Evolutionary conservation across 2,888 invertebrate genomes (phyloP).

Genomic region (Hyppa rectilinea): DNA sequence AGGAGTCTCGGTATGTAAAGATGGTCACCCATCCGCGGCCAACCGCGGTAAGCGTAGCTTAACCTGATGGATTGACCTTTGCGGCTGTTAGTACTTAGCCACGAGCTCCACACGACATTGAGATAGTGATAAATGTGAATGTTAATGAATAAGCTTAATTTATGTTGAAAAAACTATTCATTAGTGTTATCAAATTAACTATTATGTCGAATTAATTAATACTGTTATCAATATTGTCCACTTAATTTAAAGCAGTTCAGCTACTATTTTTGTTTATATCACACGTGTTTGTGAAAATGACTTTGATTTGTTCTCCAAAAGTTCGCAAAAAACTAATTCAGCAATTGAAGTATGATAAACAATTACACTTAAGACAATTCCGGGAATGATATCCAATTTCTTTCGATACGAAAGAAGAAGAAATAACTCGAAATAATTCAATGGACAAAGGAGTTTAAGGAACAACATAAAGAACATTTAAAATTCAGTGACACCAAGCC

Average conservation of each 20-base stretch:
- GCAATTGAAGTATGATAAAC: background rate
- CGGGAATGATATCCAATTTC: background rate
- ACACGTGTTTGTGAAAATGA: slow-evolving; percentile 10
- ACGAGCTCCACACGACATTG: too few relatives aligned
- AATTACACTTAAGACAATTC: too few relatives aligned
- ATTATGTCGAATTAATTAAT: slow-evolving; percentile 33
- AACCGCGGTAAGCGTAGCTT: too few relatives aligned
- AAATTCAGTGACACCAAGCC: background rate
- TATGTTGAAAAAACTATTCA: slow-evolving; percentile 16
- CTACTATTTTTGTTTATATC: background rate
- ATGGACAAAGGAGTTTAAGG: background rate
- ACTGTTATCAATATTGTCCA: slow-evolving; percentile 17
- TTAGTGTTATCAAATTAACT: slow-evolving; percentile 56
- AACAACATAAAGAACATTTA: background rate
- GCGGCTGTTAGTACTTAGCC: too few relatives aligned
- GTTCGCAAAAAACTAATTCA: background rate
- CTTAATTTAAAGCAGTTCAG: slow-evolving; percentile 30
- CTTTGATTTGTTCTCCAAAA: background rate
- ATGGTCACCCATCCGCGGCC: too few relatives aligned
- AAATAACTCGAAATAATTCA: background rate
- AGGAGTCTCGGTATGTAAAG: too few relatives aligned
- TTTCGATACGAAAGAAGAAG: background rate
- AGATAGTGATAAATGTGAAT: background rate
- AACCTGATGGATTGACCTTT: too few relatives aligned
- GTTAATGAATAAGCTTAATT: slow-evolving; percentile 5